Evolutionary conservation across 2,888 invertebrate species (phyloP).

Genomic region (Drosophila mimetica): DNA sequence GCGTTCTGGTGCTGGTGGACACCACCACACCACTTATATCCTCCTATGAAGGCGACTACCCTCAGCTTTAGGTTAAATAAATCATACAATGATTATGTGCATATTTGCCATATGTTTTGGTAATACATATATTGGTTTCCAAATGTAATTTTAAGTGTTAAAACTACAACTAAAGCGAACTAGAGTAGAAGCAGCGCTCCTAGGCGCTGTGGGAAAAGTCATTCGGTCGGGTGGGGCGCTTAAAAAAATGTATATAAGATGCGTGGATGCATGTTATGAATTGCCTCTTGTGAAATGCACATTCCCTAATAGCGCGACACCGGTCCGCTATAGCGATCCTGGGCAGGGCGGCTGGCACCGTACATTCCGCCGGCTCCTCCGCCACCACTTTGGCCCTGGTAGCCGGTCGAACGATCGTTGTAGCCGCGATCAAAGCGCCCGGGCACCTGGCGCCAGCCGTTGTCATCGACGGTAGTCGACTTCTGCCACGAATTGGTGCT

Average conservation of each 20-base stretch:
- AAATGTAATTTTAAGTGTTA: conserved; percentile 62
- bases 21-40: conserved; percentile 86
- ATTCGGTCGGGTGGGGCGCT: conserved; percentile 16
- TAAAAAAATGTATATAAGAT: conserved; percentile 2
- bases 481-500: conserved; percentile 81
- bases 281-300: conserved; percentile 45
- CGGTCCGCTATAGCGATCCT: conserved; percentile 82
- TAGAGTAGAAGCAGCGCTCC: conserved; percentile 31
- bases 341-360: conserved; percentile 76
- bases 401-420: conserved; percentile 83
- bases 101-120: conserved; percentile 7
- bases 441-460: conserved; percentile 81
- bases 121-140: conserved; percentile 52
- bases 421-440: conserved; percentile 84
- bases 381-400: conserved; percentile 68
- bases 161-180: conserved; percentile 59
- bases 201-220: conserved; percentile 25
- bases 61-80: conserved; percentile 2
- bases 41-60: conserved; percentile 69
- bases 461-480: conserved; percentile 71
- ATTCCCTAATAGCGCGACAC: conserved; percentile 81
- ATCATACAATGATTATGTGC: not conserved
- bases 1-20: conserved; percentile 87
- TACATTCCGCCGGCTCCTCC: conserved; percentile 72
- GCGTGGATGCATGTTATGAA: conserved; percentile 15